phyloP scores from a whole-genome alignment of 2,113 vertebrate species.

The Brachyistius frenatus region DNA sequence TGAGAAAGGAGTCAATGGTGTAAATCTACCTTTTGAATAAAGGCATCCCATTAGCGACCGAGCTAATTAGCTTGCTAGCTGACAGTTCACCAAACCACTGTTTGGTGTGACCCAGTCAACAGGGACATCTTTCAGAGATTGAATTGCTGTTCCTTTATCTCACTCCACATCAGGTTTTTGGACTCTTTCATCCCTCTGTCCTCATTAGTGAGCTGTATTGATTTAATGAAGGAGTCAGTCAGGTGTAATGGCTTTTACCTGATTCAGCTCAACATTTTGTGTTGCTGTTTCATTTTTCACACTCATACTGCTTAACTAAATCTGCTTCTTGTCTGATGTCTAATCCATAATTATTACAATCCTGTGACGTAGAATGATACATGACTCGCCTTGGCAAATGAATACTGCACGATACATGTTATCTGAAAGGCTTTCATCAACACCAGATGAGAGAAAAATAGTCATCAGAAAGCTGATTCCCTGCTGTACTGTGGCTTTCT shows the following conservation, averaged over 20 bases:
- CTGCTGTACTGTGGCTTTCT: background rate
- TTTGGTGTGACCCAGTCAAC: background rate
- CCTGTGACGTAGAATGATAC: background rate
- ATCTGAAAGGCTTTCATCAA: conserved; percentile 40
- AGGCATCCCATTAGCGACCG: no score
- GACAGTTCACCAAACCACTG: background rate
- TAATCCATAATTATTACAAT: conserved; percentile 50
- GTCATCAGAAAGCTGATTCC: conserved; percentile 5
- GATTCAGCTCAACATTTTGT: conserved; percentile 40
- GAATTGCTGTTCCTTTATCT: background rate
- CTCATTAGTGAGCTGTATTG: conserved; percentile 10
- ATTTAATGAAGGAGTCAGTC: conserved; percentile 36
- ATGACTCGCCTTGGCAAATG: background rate
- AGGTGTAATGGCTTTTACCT: conserved; percentile 29
- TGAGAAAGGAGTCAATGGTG: no score
- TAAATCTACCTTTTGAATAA: no score
- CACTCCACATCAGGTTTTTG: background rate
- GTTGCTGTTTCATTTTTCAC: background rate
- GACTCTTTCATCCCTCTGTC: conserved; percentile 15
- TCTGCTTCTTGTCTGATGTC: background rate
- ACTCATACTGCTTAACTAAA: conserved; percentile 9
- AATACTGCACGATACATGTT: background rate
- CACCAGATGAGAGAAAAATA: conserved; percentile 24
- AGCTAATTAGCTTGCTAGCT: background rate
- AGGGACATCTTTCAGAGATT: background rate